Percentiles rank a stretch among this genome's conserved stretches.
These are phyloP conservation scores for Olivierus martensii DNA, from an alignment of 1,140 invertebrate species.

Conservation along the genomic window DNA sequence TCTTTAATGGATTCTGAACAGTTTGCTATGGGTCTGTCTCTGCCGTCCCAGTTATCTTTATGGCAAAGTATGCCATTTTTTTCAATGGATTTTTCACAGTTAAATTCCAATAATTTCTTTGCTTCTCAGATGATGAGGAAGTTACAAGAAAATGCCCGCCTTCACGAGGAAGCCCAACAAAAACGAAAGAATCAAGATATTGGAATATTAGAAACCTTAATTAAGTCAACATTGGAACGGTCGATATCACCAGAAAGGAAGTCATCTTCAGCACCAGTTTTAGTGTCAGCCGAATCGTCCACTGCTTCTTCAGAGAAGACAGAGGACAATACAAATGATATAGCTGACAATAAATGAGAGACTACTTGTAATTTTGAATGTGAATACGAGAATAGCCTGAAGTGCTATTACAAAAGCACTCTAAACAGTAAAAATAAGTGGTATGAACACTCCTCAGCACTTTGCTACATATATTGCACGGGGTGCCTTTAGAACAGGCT, in stretches of 20 bases:
- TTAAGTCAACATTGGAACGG: conserved; percentile 18
- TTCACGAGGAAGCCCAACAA: conserved; percentile 25
- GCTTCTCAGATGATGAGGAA: conserved; percentile 66
- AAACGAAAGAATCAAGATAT: conserved; percentile 12
- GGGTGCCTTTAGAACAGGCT: no score
- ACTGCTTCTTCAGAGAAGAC: not conserved
- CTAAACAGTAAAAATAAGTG: no score
- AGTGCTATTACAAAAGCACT: no score
- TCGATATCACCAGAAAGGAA: conserved; percentile 7
- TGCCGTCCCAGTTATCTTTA: conserved; percentile 14
- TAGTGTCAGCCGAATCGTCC: conserved; percentile 2
- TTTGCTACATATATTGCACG: no score
- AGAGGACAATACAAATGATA: no score
- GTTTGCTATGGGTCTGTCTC: conserved; percentile 7
- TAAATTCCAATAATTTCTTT: conserved; percentile 42
- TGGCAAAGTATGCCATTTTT: conserved; percentile 21
- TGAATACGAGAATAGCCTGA: no score
- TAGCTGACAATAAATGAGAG: no score
- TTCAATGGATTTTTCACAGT: conserved; percentile 13
- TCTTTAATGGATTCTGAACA: not conserved
- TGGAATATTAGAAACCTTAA: conserved; percentile 16
- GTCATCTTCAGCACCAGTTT: not conserved
- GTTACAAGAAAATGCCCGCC: conserved; percentile 47
- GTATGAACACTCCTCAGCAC: no score
- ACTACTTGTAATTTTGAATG: no score